phyloP scores from a whole-genome alignment of 2,113 vertebrate genomes.

The Pyxicephalus adspersus region DNA sequence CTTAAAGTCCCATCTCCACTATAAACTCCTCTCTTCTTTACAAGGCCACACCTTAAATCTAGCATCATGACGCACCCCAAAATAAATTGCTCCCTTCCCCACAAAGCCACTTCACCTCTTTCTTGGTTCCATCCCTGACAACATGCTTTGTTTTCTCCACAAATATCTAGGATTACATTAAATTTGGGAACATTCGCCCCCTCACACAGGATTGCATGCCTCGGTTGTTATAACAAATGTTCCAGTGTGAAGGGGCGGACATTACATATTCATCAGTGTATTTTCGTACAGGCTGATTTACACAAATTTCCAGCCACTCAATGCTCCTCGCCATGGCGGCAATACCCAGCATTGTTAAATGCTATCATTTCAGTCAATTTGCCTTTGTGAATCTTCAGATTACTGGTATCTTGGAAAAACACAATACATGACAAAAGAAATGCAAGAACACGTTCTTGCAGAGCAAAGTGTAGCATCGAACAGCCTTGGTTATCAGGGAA shows the following conservation, averaged over 20 bases:
- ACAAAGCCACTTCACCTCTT: background rate
- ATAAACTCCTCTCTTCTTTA: too few species aligned
- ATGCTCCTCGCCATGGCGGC: background rate
- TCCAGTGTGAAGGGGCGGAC: slow-evolving; percentile 24
- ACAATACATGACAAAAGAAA: slow-evolving; percentile 12
- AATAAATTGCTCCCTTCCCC: too few species aligned
- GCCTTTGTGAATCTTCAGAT: slow-evolving; percentile 33
- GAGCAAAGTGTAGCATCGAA: background rate
- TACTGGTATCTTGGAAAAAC: slow-evolving; percentile 13
- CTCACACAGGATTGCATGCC: slow-evolving; percentile 22
- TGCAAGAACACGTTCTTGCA: background rate
- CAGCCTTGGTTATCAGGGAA: slow-evolving; percentile 1
- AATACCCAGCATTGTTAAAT: background rate
- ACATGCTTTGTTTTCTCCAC: background rate
- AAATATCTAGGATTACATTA: slow-evolving; percentile 18
- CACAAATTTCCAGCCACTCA: background rate
- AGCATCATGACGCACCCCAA: too few species aligned
- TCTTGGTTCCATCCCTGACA: background rate
- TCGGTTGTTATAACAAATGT: slow-evolving; percentile 22
- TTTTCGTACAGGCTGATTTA: slow-evolving; percentile 6
- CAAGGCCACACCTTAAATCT: too few species aligned
- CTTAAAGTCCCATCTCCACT: too few species aligned
- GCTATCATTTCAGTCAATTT: slow-evolving; percentile 31
- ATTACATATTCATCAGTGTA: slow-evolving; percentile 33
- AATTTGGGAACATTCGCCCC: slow-evolving; percentile 33